Evolutionary conservation across 1,140 invertebrate species (phyloP).

Genomic region (Lutraria rhynchaena): DNA sequence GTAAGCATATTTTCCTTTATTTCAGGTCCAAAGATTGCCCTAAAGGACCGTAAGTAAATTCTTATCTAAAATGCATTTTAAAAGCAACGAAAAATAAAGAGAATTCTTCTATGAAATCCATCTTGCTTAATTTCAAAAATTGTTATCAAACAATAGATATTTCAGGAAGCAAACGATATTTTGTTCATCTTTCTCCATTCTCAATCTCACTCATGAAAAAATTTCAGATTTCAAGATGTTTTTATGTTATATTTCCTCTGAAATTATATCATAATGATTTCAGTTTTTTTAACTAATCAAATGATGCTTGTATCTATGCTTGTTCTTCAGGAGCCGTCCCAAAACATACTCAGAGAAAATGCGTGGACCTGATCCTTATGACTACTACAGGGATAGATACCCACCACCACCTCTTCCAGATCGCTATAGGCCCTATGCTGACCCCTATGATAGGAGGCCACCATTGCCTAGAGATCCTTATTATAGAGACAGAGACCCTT

Average conservation of each 20-base stretch:
- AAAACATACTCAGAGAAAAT: constrained; percentile 4
- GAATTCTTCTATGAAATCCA: background rate
- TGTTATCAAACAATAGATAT: too few relatives aligned
- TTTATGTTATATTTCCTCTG: too few relatives aligned
- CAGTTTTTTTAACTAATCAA: background rate
- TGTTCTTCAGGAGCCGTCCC: constrained; percentile 44
- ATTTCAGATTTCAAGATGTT: too few relatives aligned
- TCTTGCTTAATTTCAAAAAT: too few relatives aligned
- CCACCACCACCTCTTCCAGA: constrained; percentile 70
- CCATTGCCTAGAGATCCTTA: constrained; percentile 63
- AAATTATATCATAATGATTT: constrained; percentile 2
- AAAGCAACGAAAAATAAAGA: background rate
- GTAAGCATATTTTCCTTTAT: constrained; percentile 26
- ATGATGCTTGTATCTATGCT: background rate
- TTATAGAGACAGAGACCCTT: constrained; percentile 71
- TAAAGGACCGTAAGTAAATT: constrained; percentile 80
- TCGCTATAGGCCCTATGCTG: constrained; percentile 75
- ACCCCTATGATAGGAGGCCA: constrained; percentile 74
- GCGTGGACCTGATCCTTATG: constrained; percentile 44
- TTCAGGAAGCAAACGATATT: too few relatives aligned
- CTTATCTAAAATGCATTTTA: too few relatives aligned
- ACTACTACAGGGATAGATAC: constrained; percentile 73
- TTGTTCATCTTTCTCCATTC: too few relatives aligned
- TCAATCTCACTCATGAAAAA: too few relatives aligned
- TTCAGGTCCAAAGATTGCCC: constrained; percentile 91